phyloP scores from a whole-genome alignment of 2,888 invertebrate genomes.

The Agonum fuliginosum region DNA sequence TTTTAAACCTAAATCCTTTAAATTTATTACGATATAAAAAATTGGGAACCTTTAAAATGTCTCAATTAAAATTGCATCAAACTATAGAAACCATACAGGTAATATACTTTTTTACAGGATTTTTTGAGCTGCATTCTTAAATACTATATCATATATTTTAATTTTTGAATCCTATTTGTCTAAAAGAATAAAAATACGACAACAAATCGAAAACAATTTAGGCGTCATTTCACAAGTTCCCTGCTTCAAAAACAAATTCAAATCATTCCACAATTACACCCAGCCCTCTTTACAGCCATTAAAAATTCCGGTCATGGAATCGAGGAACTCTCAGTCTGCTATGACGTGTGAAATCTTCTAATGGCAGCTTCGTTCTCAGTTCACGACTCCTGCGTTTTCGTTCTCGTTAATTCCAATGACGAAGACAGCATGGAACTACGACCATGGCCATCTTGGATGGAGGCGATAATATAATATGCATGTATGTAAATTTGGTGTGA shows the following conservation, averaged over 20 bases:
- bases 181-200: no score
- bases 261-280: conserved; percentile 46
- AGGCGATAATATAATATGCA: conserved; percentile 51
- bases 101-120: no score
- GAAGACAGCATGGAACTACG: conserved; percentile 24
- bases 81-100: no score
- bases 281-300: conserved; percentile 27
- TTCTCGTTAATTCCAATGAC: conserved; percentile 56
- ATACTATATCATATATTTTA: no score
- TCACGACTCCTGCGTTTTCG: conserved; percentile 30
- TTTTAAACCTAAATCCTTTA: no score
- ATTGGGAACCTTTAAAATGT: no score
- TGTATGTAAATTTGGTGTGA: conserved; percentile 58
- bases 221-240: no score
- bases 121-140: no score
- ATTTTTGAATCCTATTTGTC: no score
- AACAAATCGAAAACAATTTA: no score
- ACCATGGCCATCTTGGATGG: not conserved
- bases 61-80: no score
- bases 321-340: not conserved
- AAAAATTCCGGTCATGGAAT: conserved; percentile 47
- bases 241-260: conserved; percentile 2
- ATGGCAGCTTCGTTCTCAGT: conserved; percentile 48
- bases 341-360: conserved; percentile 53
- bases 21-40: no score